Percentiles rank a stretch among this genome's conserved stretches.
Evolutionary conservation across 2,113 vertebrate species (phyloP).

Genomic region (Protobothrops mucrosquamatus): DNA sequence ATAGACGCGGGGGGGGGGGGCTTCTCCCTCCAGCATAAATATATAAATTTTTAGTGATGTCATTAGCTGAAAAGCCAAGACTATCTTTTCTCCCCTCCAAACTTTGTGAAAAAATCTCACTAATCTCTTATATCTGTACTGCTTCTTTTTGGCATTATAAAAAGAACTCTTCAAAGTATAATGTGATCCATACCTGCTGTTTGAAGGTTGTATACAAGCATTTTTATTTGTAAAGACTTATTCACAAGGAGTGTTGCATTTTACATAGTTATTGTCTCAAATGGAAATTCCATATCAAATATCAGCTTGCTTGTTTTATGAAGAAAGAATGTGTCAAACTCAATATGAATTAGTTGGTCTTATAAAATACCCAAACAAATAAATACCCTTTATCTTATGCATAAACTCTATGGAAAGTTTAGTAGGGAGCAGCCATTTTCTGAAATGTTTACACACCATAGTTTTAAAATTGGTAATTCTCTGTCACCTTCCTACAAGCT

Average conservation of each 20-base stretch:
- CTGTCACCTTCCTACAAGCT: not conserved
- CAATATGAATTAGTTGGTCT: constrained; percentile 17
- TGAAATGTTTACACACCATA: not conserved
- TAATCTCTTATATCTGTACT: constrained; percentile 61
- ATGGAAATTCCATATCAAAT: constrained; percentile 38
- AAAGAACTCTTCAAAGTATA: constrained; percentile 63
- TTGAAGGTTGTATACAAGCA: constrained; percentile 56
- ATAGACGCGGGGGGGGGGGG: not conserved
- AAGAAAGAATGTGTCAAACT: not conserved
- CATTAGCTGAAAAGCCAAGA: not conserved
- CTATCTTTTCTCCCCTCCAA: constrained; percentile 35
- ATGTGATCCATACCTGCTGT: constrained; percentile 62
- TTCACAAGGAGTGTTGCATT: constrained; percentile 57
- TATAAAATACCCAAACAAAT: not conserved
- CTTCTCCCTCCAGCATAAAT: not conserved
- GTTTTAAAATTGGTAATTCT: not conserved
- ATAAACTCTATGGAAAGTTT: accelerated
- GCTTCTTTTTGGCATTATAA: constrained; percentile 61
- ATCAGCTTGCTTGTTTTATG: constrained; percentile 39
- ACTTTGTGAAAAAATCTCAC: constrained; percentile 50
- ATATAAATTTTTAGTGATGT: not conserved
- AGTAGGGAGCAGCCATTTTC: accelerated
- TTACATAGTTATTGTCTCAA: constrained; percentile 46
- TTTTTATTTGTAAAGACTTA: constrained; percentile 61
- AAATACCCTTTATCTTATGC: not conserved